Evolutionary conservation across 2,888 invertebrate genomes (phyloP).

Genomic region (Thyatira batis): DNA sequence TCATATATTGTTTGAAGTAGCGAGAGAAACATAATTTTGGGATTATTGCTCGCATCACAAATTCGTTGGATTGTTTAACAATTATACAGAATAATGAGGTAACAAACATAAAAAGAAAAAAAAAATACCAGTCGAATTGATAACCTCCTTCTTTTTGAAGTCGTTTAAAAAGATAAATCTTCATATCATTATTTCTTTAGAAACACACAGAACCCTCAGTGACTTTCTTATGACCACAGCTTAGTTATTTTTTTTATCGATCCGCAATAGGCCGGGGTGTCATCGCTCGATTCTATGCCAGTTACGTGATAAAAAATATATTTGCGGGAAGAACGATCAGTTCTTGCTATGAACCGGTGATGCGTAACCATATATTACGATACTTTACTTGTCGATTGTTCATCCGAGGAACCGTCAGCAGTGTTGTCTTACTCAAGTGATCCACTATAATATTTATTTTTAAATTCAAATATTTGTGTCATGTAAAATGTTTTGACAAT

Average conservation of each 20-base stretch:
- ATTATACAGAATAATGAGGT: no score
- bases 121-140: no score
- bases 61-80: no score
- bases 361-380: not conserved
- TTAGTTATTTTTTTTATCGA: not conserved
- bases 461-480: no score
- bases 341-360: not conserved
- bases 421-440: not conserved
- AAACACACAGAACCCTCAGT: not conserved
- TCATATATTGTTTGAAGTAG: not conserved
- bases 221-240: not conserved
- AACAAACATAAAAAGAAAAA: no score
- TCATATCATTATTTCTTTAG: not conserved
- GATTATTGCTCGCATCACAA: no score
- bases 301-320: not conserved
- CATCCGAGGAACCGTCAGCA: not conserved
- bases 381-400: not conserved
- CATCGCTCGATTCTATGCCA: slow-evolving; percentile 9
- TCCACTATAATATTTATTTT: not conserved
- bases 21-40: not conserved
- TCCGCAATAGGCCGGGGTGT: slow-evolving; percentile 1
- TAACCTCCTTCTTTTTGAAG: no score
- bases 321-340: not conserved
- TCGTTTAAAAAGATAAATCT: no score
- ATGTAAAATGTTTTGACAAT: no score